Conservation (phyloP, 2,888 invertebrate genomes). For the Antheraea yamamai region DNA sequence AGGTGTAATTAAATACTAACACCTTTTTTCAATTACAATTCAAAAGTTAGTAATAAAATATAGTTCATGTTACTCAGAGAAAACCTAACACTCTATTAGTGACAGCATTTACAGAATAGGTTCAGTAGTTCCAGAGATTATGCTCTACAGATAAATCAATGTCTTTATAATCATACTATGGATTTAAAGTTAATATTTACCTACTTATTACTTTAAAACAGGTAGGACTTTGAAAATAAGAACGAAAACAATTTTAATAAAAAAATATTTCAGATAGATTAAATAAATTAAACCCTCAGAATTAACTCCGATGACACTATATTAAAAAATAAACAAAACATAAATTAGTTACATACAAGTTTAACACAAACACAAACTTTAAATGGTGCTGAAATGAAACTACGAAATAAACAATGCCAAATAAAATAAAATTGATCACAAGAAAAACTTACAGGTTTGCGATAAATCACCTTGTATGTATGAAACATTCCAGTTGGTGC, state of each 20-base stretch:
- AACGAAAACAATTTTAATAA: not conserved
- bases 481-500: slow-evolving; percentile 24
- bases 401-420: slow-evolving; percentile 15
- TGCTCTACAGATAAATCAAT: not conserved
- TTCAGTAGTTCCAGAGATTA: too few species aligned
- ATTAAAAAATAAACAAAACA: slow-evolving; percentile 17
- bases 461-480: slow-evolving; percentile 31
- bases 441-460: slow-evolving; percentile 24
- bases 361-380: not conserved
- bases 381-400: not conserved
- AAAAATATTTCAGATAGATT: not conserved
- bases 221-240: not conserved
- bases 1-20: too few species aligned
- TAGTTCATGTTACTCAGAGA: too few species aligned
- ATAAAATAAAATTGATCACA: slow-evolving; percentile 18
- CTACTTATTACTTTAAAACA: not conserved
- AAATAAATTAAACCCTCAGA: not conserved
- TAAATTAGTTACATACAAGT: slow-evolving; percentile 20
- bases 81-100: too few species aligned
- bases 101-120: too few species aligned
- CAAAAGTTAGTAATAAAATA: too few species aligned
- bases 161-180: not conserved
- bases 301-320: slow-evolving; percentile 1
- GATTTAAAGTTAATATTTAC: not conserved
- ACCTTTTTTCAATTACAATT: too few species aligned